Evolutionary conservation across 2,113 vertebrate genomes (phyloP).

Genomic region (Aptenodytes patagonicus): DNA sequence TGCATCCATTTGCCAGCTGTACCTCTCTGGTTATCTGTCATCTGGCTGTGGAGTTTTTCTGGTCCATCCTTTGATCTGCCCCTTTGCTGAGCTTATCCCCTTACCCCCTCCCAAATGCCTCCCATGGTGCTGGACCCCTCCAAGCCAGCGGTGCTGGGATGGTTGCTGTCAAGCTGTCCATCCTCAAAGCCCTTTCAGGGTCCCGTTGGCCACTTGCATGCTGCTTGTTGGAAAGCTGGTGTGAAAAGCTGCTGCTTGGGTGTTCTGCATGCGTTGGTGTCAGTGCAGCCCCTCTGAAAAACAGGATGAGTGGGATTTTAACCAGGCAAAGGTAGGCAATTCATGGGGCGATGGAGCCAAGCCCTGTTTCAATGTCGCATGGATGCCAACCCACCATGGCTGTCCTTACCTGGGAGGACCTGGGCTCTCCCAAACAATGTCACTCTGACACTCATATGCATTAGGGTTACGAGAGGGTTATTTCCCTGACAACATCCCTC

Average conservation of each 20-base stretch:
- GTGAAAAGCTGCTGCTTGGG: not conserved
- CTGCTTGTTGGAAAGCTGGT: not conserved
- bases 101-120: not conserved
- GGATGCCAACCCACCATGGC: accelerated
- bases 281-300: not conserved
- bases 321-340: not conserved
- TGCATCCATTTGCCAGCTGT: not conserved
- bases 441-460: not conserved
- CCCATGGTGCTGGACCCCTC: accelerated
- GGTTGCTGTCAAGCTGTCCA: not conserved
- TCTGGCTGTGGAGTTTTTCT: not conserved
- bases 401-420: not conserved
- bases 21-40: not conserved
- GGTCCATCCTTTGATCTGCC: not conserved
- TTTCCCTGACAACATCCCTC: not conserved
- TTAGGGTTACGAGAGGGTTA: not conserved
- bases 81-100: not conserved
- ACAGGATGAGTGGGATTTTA: not conserved
- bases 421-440: not conserved
- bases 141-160: not conserved
- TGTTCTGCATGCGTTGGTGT: not conserved
- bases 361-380: accelerated
- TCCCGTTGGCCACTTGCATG: not conserved
- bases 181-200: not conserved
- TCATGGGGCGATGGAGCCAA: not conserved